These are phyloP conservation scores for Sapayoa aenigma DNA, from an alignment of 2,113 vertebrate genomes.

Conservation along the genomic window DNA sequence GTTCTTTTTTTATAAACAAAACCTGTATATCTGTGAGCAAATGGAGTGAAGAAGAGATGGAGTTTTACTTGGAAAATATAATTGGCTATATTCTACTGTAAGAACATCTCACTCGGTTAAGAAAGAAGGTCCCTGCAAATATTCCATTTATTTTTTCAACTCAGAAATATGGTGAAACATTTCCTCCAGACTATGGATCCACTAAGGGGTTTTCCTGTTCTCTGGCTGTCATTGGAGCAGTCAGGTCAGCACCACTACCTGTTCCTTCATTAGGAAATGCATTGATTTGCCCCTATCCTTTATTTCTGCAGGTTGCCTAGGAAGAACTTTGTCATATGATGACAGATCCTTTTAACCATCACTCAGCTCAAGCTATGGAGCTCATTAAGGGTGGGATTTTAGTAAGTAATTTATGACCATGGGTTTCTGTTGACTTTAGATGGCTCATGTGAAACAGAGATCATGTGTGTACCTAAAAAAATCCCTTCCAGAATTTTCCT, in stretches of 20 bases:
- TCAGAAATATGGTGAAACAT: neutral
- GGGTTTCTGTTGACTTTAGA: neutral
- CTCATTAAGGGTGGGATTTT: neutral
- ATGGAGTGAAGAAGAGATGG: neutral
- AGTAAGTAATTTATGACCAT: neutral
- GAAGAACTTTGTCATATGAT: neutral
- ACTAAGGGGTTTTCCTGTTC: neutral
- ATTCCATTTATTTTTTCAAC: neutral
- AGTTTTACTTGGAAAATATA: neutral
- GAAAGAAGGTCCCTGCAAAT: neutral
- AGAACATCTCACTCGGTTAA: neutral
- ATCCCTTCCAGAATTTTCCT: neutral
- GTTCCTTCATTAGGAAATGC: neutral
- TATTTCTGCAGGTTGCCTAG: neutral
- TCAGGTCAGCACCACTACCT: neutral
- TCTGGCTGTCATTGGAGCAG: rapidly evolving
- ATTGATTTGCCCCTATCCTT: neutral
- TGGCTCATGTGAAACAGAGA: neutral
- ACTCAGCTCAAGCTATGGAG: neutral
- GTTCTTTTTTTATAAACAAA: neutral
- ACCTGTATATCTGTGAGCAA: neutral
- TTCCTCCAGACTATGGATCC: neutral
- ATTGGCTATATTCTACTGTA: neutral
- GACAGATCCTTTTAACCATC: neutral
- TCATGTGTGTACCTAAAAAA: neutral